phyloP scores from a whole-genome alignment of 2,113 vertebrate species.

The Neolamprologus kungweensis region DNA sequence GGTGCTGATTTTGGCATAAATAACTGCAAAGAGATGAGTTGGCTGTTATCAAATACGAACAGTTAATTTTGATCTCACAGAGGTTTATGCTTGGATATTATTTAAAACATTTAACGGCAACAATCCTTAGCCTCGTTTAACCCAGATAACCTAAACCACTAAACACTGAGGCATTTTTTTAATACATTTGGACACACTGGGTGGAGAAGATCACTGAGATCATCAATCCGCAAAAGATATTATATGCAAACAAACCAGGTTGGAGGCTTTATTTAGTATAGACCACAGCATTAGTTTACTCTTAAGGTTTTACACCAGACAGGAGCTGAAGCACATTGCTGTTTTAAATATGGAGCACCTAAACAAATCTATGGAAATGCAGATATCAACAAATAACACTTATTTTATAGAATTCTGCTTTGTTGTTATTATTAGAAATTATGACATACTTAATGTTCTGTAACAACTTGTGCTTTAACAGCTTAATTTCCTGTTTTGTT shows the following conservation, averaged over 20 bases:
- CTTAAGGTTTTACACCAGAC: not conserved
- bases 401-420: not conserved
- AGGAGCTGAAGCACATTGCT: not conserved
- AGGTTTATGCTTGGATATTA: not conserved
- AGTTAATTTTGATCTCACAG: not conserved
- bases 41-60: not conserved
- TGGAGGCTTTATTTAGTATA: not conserved
- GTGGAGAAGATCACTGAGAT: not conserved
- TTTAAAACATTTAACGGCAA: not conserved
- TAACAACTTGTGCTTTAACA: not conserved
- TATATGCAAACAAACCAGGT: not conserved
- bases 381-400: not conserved
- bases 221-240: rapidly evolving
- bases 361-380: not conserved
- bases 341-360: not conserved
- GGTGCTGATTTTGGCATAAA: not conserved
- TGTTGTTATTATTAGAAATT: not conserved
- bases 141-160: not conserved
- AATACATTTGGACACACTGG: not conserved
- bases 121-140: not conserved
- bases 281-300: not conserved
- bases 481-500: not conserved
- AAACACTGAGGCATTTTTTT: not conserved
- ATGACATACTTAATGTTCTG: not conserved
- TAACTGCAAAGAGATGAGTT: not conserved